Conservation (phyloP, 2,888 invertebrate species). For the Oegoconia quadripuncta region DNA sequence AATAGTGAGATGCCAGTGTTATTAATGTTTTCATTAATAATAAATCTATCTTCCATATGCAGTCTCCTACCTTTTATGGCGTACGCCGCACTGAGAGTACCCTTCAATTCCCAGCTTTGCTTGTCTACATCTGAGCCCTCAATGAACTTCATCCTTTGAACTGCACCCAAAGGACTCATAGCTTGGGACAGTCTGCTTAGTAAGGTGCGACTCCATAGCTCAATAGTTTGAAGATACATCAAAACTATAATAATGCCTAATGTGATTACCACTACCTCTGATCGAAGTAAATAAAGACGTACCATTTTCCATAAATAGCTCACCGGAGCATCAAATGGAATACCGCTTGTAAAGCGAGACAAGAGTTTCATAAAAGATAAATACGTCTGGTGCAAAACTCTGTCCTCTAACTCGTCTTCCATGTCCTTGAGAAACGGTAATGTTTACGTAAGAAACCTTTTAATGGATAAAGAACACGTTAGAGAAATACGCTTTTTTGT, state of each 20-base stretch:
- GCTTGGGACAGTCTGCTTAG: constrained; percentile 85
- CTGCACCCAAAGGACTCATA: constrained; percentile 80
- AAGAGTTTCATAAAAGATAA: constrained; percentile 91
- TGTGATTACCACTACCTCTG: constrained; percentile 88
- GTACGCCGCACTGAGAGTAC: constrained; percentile 89
- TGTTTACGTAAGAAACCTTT: constrained; percentile 23
- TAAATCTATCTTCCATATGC: constrained; percentile 97
- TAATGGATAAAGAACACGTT: constrained; percentile 6
- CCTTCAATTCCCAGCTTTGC: constrained; percentile 87
- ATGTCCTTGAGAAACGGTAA: constrained; percentile 67
- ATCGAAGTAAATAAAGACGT: constrained; percentile 87
- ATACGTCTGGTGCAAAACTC: constrained; percentile 92
- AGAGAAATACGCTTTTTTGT: constrained; percentile 14
- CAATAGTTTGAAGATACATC: constrained; percentile 90
- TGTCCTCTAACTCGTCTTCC: constrained; percentile 96
- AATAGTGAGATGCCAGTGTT: constrained; percentile 92
- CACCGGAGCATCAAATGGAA: constrained; percentile 86
- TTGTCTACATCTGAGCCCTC: constrained; percentile 76
- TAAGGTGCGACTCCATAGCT: constrained; percentile 88
- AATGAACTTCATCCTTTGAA: constrained; percentile 78
- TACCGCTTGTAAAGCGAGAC: constrained; percentile 89
- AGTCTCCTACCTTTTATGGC: constrained; percentile 94
- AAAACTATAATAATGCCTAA: constrained; percentile 84
- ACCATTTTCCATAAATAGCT: constrained; percentile 89
- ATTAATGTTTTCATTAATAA: constrained; percentile 91